phyloP scores from a whole-genome alignment of 2,797 vertebrate genomes.

The Atherinosoma microstoma region DNA sequence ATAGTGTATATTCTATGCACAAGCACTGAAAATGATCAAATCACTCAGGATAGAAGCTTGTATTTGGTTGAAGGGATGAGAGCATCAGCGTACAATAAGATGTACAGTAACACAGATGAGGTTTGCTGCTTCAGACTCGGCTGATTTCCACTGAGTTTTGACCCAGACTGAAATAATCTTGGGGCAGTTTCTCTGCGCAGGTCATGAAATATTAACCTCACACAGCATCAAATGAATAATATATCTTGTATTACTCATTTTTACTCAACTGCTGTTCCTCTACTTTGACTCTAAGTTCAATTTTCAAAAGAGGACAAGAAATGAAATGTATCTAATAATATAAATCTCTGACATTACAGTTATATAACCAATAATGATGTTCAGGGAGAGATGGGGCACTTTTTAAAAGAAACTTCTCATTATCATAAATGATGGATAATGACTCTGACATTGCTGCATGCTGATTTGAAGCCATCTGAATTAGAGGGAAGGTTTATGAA shows the following conservation, averaged over 20 bases:
- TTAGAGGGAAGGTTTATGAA: slow-evolving; percentile 6
- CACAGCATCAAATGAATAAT: slow-evolving; percentile 58
- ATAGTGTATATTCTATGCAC: slow-evolving; percentile 47
- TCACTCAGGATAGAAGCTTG: slow-evolving; percentile 4
- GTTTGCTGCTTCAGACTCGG: slow-evolving; percentile 46
- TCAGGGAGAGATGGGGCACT: slow-evolving; percentile 5
- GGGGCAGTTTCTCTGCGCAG: slow-evolving; percentile 37
- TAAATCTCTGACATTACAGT: slow-evolving; percentile 22
- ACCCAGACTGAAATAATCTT: slow-evolving; percentile 66
- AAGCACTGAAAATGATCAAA: slow-evolving; percentile 14
- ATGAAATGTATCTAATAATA: slow-evolving; percentile 35
- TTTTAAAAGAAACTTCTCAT: slow-evolving; percentile 8
- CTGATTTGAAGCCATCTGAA: slow-evolving; percentile 14
- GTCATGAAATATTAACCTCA: slow-evolving; percentile 72
- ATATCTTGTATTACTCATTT: slow-evolving; percentile 60
- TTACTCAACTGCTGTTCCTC: slow-evolving; percentile 33
- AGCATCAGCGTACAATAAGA: slow-evolving; percentile 9
- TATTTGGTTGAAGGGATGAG: slow-evolving; percentile 19
- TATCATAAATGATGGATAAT: slow-evolving; percentile 15
- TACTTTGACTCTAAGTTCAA: slow-evolving; percentile 31
- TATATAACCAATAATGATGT: slow-evolving; percentile 30
- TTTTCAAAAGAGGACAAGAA: slow-evolving; percentile 39
- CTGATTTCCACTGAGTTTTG: slow-evolving; percentile 68
- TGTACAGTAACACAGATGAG: slow-evolving; percentile 41
- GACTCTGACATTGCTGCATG: slow-evolving; percentile 9